A percentile compares a stretch with the other conserved stretches of the same genome.
phyloP scores from a whole-genome alignment of 2,888 invertebrate genomes.

The Diabrotica balteata region DNA sequence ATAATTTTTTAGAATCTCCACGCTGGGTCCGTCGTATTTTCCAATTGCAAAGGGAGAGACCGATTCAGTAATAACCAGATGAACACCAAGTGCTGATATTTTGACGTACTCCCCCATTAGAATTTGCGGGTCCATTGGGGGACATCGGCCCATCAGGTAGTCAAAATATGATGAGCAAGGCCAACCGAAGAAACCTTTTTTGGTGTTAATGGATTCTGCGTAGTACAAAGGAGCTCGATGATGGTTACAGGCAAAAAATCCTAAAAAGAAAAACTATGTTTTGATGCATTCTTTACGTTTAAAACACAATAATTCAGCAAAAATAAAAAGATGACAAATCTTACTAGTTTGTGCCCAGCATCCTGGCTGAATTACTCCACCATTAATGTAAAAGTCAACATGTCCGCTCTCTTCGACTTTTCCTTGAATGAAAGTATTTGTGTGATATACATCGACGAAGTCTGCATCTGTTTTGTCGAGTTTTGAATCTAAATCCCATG shows the following conservation, averaged over 20 bases:
- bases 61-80: slow-evolving; percentile 62
- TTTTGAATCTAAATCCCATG: slow-evolving; percentile 63
- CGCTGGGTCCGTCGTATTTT: slow-evolving; percentile 56
- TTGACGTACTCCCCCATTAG: slow-evolving; percentile 64
- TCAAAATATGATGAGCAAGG: slow-evolving; percentile 66
- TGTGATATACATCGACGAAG: slow-evolving; percentile 77
- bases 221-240: slow-evolving; percentile 70
- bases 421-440: slow-evolving; percentile 74
- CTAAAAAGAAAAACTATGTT: slow-evolving; percentile 50
- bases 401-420: slow-evolving; percentile 71
- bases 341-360: slow-evolving; percentile 64
- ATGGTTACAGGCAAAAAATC: slow-evolving; percentile 70
- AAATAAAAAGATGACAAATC: slow-evolving; percentile 10
- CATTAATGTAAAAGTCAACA: slow-evolving; percentile 77
- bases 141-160: slow-evolving; percentile 67
- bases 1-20: slow-evolving; percentile 30
- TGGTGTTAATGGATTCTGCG: slow-evolving; percentile 69
- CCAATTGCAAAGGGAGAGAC: slow-evolving; percentile 68
- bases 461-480: slow-evolving; percentile 70
- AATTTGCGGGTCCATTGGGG: slow-evolving; percentile 61
- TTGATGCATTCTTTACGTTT: background rate
- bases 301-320: no score
- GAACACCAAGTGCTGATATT: slow-evolving; percentile 61
- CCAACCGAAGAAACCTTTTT: slow-evolving; percentile 73
- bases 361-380: slow-evolving; percentile 73